Percentiles rank a stretch among this genome's conserved stretches.
Conservation (phyloP, 2,113 vertebrate species). For the Lampris megalopsis region DNA sequence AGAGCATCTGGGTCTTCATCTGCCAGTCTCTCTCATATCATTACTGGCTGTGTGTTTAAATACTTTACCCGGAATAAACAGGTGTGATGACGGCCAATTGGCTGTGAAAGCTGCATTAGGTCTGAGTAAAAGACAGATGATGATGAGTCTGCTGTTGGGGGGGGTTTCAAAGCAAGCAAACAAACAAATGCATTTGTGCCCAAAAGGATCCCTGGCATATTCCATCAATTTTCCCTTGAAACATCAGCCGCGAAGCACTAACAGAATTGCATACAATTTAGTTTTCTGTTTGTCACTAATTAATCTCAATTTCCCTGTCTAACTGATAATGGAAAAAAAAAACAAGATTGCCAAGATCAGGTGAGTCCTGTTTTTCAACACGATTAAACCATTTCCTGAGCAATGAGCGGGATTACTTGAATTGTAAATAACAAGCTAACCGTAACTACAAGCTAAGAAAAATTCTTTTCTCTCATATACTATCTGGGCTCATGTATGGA, state of each 20-base stretch:
- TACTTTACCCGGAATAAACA: neutral
- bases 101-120: neutral
- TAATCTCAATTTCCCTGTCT: slow-evolving; percentile 55
- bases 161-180: neutral
- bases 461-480: neutral
- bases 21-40: too few species aligned
- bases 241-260: slow-evolving; percentile 40
- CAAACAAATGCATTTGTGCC: slow-evolving; percentile 36
- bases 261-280: slow-evolving; percentile 52
- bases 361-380: slow-evolving; percentile 57
- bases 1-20: too few species aligned
- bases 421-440: slow-evolving; percentile 11
- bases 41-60: too few species aligned
- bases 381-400: slow-evolving; percentile 27
- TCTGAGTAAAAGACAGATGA: slow-evolving; percentile 21
- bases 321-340: slow-evolving; percentile 58
- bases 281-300: slow-evolving; percentile 61
- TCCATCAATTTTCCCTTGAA: slow-evolving; percentile 42
- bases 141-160: neutral
- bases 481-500: neutral
- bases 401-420: slow-evolving; percentile 19
- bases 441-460: neutral
- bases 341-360: slow-evolving; percentile 53
- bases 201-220: slow-evolving; percentile 29
- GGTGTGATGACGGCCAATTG: neutral